These are phyloP conservation scores for Paguma larvata DNA, from an alignment of 2,797 vertebrate species.

Conservation along the genomic window DNA sequence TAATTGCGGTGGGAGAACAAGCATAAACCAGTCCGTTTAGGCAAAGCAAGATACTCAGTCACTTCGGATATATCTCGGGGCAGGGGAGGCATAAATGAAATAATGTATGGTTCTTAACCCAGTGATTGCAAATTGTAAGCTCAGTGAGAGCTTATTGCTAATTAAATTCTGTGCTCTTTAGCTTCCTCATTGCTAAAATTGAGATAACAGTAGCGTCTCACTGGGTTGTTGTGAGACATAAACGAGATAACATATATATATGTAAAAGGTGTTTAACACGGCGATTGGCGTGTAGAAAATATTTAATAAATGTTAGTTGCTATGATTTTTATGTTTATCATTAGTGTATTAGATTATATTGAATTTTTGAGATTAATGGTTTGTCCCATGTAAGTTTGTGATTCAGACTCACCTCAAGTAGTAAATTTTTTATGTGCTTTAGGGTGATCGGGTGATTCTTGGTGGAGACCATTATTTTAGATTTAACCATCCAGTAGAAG, in stretches of 20 bases:
- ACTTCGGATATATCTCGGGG: not conserved
- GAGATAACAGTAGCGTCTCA: not conserved
- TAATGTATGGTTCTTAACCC: not conserved
- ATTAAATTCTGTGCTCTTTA: not conserved
- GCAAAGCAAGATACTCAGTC: not conserved
- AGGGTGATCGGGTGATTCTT: constrained; percentile 97
- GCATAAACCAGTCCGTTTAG: not conserved
- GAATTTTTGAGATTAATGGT: not conserved
- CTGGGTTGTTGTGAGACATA: not conserved
- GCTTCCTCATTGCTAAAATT: not conserved
- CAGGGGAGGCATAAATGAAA: not conserved
- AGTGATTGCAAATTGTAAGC: not conserved
- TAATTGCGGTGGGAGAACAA: not conserved
- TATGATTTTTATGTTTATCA: not conserved
- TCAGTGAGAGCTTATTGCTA: not conserved
- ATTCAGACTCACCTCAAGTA: not conserved
- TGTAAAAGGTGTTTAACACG: not conserved
- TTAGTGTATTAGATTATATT: not conserved
- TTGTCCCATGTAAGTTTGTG: not conserved
- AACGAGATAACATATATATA: not conserved
- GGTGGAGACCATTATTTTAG: constrained; percentile 99
- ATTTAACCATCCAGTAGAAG: constrained; percentile 97
- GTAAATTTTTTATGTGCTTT: not conserved
- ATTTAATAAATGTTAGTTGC: not conserved
- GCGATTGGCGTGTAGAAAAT: not conserved